Evolutionary conservation across 1,140 invertebrate genomes (phyloP).

Genomic region (Lepidurus couesii): DNA sequence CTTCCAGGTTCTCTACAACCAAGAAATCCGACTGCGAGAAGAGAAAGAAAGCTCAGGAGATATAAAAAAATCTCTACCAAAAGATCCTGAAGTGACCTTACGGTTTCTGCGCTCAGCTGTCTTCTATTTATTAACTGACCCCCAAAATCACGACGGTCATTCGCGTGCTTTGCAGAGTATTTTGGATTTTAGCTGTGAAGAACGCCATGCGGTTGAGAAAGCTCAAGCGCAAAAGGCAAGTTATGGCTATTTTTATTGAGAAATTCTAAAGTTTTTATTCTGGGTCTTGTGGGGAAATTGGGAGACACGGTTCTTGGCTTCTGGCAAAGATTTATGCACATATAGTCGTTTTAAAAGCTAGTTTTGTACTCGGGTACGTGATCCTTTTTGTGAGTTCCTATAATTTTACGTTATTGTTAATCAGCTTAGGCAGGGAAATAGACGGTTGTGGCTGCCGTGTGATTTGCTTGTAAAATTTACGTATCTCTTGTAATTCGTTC

Average conservation of each 20-base stretch:
- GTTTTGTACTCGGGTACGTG: conserved; percentile 6
- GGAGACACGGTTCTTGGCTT: background rate
- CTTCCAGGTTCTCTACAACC: background rate
- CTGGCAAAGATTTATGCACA: background rate
- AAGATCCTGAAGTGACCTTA: conserved; percentile 74
- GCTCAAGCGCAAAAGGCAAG: conserved; percentile 1
- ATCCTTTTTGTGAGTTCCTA: conserved; percentile 11
- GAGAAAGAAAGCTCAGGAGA: conserved; percentile 15
- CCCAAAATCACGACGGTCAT: conserved; percentile 74
- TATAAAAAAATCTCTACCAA: conserved; percentile 16
- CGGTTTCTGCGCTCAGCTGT: conserved; percentile 85
- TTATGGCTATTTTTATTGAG: conserved; percentile 25
- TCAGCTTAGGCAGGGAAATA: background rate
- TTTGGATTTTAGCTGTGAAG: conserved; percentile 48
- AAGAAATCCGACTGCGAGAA: background rate
- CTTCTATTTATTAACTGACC: conserved; percentile 81
- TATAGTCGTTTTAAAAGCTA: conserved; percentile 8
- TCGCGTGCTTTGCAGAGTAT: conserved; percentile 80
- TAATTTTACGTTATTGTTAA: background rate
- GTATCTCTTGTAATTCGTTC: background rate
- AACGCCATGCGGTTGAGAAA: conserved; percentile 32
- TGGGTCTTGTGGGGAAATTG: background rate
- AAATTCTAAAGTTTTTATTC: background rate
- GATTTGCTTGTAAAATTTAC: background rate
- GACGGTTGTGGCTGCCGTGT: background rate